Base-by-base conservation (phyloP, 2,113 vertebrate species). In the Upupa epops region DNA sequence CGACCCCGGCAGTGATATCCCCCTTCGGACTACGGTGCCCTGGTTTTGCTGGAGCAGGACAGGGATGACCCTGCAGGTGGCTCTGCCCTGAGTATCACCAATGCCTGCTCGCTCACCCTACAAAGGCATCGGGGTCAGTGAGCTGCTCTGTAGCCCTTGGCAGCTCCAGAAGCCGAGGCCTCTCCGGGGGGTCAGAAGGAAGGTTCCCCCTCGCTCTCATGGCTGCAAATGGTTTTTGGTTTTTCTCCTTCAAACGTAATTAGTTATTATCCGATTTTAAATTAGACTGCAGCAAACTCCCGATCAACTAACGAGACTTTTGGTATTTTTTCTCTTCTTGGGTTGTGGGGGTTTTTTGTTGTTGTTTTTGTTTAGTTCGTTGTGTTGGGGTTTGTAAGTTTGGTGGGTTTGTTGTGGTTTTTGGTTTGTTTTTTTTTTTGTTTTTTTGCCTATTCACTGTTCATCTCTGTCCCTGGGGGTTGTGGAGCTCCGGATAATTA, bases 401-500 rank as follows among this genome's bases (percentile, higher is more conserved):
- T n/a, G n/a, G n/a, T n/a, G n/a, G n/a, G n/a, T n/a, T n/a, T n/a
- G n/a, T n/a, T 14, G 31, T 21, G 7, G 25, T 51, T 25, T 37
- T 40, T 25, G 18, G 7, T 3, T 31, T 6, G 8, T 4, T 2
- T 4, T 20, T 9, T 29, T 20, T 12, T 10, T 24, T 24, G 15
- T 34, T 29, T 74, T 42, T n/a, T 55, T 17, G 1, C 2, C 20
- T 34, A 6, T 56, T 83, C 59, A 28, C 85, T 71, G 55, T 54
- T 36, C 75, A 55, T 75, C 45, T n/a, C 45, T 31, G 37, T 93
- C 93, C 74, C 89, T 40, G 26, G 66, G 68, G 78, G 8, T 8
- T 76, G n/a, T 71, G 91, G 37, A 82, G 58, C 93, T 79, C 48
- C 42, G 76, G 64, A 76, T 95, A 92, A 96, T 95, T 95, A 96